These are phyloP conservation scores for Blastobasis lacticolella DNA, from an alignment of 2,888 invertebrate species.

Conservation along the genomic window DNA sequence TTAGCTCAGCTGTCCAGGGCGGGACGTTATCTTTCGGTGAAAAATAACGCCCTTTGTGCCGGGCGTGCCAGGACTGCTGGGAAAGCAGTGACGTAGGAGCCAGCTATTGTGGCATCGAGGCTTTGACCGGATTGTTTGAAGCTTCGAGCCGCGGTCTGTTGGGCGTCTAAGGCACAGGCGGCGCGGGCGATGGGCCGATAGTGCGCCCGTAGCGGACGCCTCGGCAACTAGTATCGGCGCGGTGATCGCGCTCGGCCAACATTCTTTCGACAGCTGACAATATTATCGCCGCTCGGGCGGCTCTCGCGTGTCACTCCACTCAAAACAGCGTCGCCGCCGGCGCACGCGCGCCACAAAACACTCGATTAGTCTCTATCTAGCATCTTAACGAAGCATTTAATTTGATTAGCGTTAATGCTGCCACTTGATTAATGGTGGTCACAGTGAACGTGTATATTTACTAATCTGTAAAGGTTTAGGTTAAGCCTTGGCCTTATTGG, in stretches of 20 bases:
- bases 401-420: slow-evolving; percentile 39
- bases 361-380: slow-evolving; percentile 26
- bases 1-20: slow-evolving; percentile 50
- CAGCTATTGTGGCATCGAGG: too few relatives aligned
- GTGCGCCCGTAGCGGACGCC: too few relatives aligned
- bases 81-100: too few relatives aligned
- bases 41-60: slow-evolving; percentile 61
- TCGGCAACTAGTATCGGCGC: too few relatives aligned
- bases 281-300: slow-evolving; percentile 20
- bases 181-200: too few relatives aligned
- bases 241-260: slow-evolving; percentile 9
- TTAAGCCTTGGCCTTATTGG: slow-evolving; percentile 42
- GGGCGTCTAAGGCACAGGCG: too few relatives aligned
- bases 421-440: slow-evolving; percentile 37
- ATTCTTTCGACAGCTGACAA: slow-evolving; percentile 29
- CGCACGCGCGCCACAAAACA: slow-evolving; percentile 14
- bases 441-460: slow-evolving; percentile 19
- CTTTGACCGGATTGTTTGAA: too few relatives aligned
- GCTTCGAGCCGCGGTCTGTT: too few relatives aligned
- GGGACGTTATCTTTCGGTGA: slow-evolving; percentile 59
- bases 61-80: too few relatives aligned
- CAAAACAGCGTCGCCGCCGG: slow-evolving; percentile 19
- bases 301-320: slow-evolving; percentile 20
- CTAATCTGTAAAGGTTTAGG: slow-evolving; percentile 39
- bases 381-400: slow-evolving; percentile 48